Evolutionary conservation across 2,113 vertebrate genomes (phyloP).

Genomic region (Spea multiplicata): DNA sequence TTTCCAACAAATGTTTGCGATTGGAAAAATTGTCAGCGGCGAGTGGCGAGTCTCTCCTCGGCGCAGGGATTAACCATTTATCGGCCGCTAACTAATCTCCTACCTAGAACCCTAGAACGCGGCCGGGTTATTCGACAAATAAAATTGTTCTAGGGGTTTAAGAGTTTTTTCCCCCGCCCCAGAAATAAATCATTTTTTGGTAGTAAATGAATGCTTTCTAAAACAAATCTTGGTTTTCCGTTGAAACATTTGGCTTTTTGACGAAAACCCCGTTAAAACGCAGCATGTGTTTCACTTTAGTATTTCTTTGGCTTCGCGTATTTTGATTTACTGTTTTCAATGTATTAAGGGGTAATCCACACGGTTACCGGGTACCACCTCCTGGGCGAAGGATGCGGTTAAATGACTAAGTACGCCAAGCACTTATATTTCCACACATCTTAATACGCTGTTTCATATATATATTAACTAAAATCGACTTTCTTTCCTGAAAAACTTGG

Average conservation of each 20-base stretch:
- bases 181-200: conserved; percentile 54
- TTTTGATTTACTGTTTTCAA: conserved; percentile 54
- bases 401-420: not conserved
- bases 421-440: not conserved
- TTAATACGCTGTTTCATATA: not conserved
- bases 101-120: no score
- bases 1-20: not conserved
- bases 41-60: not conserved
- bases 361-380: not conserved
- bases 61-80: conserved; percentile 20
- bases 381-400: not conserved
- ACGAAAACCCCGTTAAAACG: conserved; percentile 25
- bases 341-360: conserved; percentile 33
- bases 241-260: conserved; percentile 54
- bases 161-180: no score
- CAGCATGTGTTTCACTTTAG: conserved; percentile 60
- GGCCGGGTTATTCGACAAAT: no score
- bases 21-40: not conserved
- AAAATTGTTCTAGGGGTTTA: no score
- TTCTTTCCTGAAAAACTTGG: no score
- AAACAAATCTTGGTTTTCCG: conserved; percentile 58
- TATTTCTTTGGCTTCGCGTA: conserved; percentile 44
- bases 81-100: not conserved
- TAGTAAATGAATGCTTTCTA: conserved; percentile 54
- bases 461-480: no score